These are phyloP conservation scores for Ambastaia sidthimunki DNA, from an alignment of 2,797 vertebrate genomes.

Conservation along the genomic window DNA sequence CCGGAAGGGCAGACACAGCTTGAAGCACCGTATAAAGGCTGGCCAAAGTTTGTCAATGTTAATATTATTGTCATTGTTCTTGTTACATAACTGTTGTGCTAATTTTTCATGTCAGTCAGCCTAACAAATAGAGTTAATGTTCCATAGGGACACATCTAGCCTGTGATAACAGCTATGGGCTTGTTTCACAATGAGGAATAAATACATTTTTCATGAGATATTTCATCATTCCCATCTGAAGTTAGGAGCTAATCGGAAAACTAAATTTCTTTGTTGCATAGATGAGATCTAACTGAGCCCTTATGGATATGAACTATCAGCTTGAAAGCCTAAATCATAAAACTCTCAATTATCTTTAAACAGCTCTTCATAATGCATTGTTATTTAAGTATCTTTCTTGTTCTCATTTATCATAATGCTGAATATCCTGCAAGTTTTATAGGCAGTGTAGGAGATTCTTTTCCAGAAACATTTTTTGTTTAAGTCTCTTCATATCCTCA, in stretches of 20 bases:
- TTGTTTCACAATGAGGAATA: slow-evolving; percentile 33
- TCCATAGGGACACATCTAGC: slow-evolving; percentile 39
- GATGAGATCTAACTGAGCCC: slow-evolving; percentile 26
- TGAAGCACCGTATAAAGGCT: slow-evolving; percentile 14
- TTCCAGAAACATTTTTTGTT: too few species aligned
- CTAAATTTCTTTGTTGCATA: slow-evolving; percentile 1
- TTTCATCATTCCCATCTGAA: slow-evolving; percentile 31
- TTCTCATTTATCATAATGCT: slow-evolving; percentile 24
- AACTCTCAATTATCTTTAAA: slow-evolving; percentile 31
- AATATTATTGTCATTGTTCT: slow-evolving; percentile 54
- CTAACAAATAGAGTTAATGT: slow-evolving; percentile 45
- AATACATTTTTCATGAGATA: slow-evolving; percentile 46
- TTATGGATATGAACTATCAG: neutral
- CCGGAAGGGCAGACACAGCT: slow-evolving; percentile 33
- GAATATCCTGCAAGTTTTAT: neutral
- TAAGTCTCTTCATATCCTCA: too few species aligned
- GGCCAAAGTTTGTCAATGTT: slow-evolving; percentile 41
- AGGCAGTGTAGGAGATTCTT: too few species aligned
- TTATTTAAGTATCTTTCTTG: slow-evolving; percentile 23
- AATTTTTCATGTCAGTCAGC: slow-evolving; percentile 41
- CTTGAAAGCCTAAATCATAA: slow-evolving; percentile 8
- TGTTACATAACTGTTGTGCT: slow-evolving; percentile 66
- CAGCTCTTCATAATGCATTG: slow-evolving; percentile 1
- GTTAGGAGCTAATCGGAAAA: slow-evolving; percentile 17
- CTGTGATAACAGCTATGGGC: slow-evolving; percentile 39